A percentile compares a stretch with the other conserved stretches of the same genome.
phyloP scores from a whole-genome alignment of 2,797 vertebrate genomes.

The Pipistrellus nathusii region DNA sequence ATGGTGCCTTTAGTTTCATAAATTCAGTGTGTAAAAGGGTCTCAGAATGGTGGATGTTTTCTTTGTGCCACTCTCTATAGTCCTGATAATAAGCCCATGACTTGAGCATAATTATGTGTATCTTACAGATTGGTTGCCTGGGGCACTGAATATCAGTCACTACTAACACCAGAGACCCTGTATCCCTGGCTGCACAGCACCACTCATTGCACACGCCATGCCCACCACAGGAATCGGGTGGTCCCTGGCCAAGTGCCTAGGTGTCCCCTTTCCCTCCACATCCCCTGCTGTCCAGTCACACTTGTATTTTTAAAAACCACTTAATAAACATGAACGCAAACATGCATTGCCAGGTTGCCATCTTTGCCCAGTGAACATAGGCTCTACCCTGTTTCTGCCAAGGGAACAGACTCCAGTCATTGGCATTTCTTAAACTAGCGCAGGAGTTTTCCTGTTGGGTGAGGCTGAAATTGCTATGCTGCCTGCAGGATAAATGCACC shows the following conservation, averaged over 20 bases:
- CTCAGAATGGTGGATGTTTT: neutral
- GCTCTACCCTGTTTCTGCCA: neutral
- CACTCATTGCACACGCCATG: rapidly evolving
- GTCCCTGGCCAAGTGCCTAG: neutral
- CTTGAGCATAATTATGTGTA: neutral
- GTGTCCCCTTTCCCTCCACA: neutral
- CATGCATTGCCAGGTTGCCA: neutral
- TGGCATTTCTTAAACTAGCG: neutral
- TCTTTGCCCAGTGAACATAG: neutral
- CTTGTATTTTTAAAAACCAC: neutral
- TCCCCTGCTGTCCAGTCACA: neutral
- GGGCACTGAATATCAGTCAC: neutral
- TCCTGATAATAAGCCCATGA: neutral
- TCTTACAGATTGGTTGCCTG: neutral
- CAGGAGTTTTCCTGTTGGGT: neutral
- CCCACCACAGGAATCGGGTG: neutral
- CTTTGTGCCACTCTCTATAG: neutral
- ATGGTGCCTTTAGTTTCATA: neutral
- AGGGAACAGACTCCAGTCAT: neutral
- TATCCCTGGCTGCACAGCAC: neutral
- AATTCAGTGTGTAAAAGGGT: neutral
- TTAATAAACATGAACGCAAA: neutral
- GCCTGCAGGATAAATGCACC: neutral
- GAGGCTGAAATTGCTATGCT: neutral
- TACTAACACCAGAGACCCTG: neutral